Evolutionary conservation across 2,797 vertebrate species (phyloP).

Genomic region (Gila robusta): DNA sequence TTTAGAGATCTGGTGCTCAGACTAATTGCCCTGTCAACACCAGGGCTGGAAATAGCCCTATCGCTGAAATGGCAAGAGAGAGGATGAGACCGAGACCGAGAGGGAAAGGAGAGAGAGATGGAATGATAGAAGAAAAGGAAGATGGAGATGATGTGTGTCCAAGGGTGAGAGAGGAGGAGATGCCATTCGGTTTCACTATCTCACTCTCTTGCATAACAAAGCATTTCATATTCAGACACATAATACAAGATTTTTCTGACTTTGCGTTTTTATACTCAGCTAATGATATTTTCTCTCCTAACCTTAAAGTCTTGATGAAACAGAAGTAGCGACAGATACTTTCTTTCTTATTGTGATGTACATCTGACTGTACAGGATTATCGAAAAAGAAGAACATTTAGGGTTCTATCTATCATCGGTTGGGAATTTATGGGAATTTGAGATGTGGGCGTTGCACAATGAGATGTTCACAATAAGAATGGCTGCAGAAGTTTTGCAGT

Average conservation of each 20-base stretch:
- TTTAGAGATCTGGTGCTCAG: constrained; percentile 57
- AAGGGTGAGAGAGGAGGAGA: constrained; percentile 36
- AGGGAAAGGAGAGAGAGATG: constrained; percentile 40
- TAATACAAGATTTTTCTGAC: background rate
- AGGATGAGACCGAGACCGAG: constrained; percentile 18
- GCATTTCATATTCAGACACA: background rate
- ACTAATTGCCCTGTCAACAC: constrained; percentile 66
- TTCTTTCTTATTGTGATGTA: background rate
- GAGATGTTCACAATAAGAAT: background rate
- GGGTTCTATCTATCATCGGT: no score
- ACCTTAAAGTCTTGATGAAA: background rate
- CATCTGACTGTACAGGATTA: background rate
- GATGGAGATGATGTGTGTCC: constrained; percentile 25
- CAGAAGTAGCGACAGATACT: background rate
- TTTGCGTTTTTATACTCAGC: background rate
- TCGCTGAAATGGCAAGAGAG: constrained; percentile 51
- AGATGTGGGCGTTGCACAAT: no score
- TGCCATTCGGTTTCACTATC: background rate
- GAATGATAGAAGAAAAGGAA: constrained; percentile 53
- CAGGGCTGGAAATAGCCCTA: constrained; percentile 58
- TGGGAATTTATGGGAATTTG: no score
- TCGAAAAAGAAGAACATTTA: background rate
- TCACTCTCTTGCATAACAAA: constrained; percentile 21
- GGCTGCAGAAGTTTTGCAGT: background rate
- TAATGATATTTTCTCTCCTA: background rate